Percentiles rank a stretch among this genome's conserved stretches.
Conservation (phyloP, 1,140 invertebrate genomes). For the Neomicropteryx cornuta region DNA sequence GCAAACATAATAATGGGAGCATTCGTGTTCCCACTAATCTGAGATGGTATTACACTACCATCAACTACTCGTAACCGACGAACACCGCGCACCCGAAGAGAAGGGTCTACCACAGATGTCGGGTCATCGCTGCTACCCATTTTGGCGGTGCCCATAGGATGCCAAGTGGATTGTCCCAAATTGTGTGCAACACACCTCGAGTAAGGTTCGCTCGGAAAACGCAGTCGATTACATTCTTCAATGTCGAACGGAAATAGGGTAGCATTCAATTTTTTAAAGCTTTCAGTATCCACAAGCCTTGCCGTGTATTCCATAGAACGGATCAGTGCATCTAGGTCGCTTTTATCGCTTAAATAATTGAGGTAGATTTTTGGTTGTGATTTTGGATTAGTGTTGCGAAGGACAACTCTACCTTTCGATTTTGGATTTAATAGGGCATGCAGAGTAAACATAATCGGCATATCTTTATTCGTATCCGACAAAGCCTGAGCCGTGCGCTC, state of each 20-base stretch:
- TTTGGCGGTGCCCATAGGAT: conserved; percentile 39
- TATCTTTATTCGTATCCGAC: not conserved
- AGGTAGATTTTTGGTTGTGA: conserved; percentile 47
- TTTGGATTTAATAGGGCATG: conserved; percentile 31
- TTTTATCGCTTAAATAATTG: conserved; percentile 35
- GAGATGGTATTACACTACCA: conserved; percentile 18
- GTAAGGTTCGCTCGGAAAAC: conserved; percentile 19
- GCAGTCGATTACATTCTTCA: conserved; percentile 8
- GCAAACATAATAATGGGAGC: conserved; percentile 17
- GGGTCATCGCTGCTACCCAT: conserved; percentile 58
- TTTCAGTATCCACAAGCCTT: not conserved
- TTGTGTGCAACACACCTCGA: conserved; percentile 31
- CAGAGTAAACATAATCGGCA: conserved; percentile 2
- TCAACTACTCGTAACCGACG: conserved; percentile 19
- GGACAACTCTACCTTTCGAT: conserved; percentile 38
- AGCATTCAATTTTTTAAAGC: not conserved
- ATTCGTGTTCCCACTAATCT: conserved; percentile 17
- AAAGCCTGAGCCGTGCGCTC: conserved; percentile 1
- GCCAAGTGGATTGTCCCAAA: conserved; percentile 25
- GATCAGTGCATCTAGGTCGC: conserved; percentile 29
- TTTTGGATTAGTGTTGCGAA: conserved; percentile 39
- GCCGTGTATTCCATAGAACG: conserved; percentile 10
- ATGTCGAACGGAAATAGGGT: not conserved
- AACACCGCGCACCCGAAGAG: conserved; percentile 32
- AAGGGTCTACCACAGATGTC: conserved; percentile 46